Evolutionary conservation across 2,797 vertebrate species (phyloP), one percentile per base, ranked within the genome.

Genomic region (Sardinella longiceps): DNA sequence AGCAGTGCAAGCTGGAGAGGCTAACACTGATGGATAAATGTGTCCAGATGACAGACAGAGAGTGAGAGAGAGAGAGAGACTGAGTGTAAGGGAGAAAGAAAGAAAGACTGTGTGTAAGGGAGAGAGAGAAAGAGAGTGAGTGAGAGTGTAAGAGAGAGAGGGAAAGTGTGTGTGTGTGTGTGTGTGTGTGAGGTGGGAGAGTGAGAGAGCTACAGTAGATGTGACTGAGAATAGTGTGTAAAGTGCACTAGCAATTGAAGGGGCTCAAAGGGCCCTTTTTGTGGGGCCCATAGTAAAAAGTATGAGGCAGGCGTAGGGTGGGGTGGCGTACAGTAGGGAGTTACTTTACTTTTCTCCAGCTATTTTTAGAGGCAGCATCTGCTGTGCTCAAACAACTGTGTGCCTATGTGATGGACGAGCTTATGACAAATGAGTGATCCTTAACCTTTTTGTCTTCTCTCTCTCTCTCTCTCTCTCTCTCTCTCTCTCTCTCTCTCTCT

Each of bases 401-500:
- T 60, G 56, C 25, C n/a, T 28, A 11, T 70, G 63, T 77, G 37
- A 77, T 77, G 70, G 70, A 77, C 18, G 70, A 77, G 37, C 6
- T 5, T 77, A 43, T 43, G 70, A 77, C 12, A 14, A 70, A 70
- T 33, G 37, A 18, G 70, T 77, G 70, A 77, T 77, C 37, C 70
- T 14, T 70, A 11, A 51, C 74, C 9, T n/a, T 48, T 48, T 11
- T 9, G 3, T 56, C 58, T 9, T 63, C n/a, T 28, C 5, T 28
- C n/a, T 63, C 58, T 63, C 25, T 63, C 60, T 66, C 63, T 66
- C 63, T 33, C 63, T 87, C 4, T 81, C 10, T 9, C 7, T 0
- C 0, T 90, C 5, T 91, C 82, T 89, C 63, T 56, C 25, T 33
- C 30, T 14, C 11, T 83, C 81, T 58, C 50, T 58, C 56, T 83